These are phyloP conservation scores for Ageneiosus marmoratus DNA, from an alignment of 2,113 vertebrate genomes.

Conservation along the genomic window DNA sequence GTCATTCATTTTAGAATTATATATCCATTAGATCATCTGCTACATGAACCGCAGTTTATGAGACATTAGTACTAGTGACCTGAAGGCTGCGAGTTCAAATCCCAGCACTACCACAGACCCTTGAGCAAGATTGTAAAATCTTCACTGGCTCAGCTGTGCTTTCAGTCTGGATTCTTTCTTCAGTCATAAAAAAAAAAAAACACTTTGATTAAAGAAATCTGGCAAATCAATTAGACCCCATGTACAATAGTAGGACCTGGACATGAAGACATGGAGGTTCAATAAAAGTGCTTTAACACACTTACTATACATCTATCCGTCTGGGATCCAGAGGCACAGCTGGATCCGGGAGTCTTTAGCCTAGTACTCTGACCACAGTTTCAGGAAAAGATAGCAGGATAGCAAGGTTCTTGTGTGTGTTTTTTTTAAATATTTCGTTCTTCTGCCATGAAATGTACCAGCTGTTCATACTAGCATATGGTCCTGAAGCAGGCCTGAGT, in stretches of 20 bases:
- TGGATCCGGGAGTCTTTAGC: neutral
- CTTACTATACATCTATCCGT: neutral
- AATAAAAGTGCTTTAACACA: neutral
- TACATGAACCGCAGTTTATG: constrained; percentile 22
- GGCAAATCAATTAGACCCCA: neutral
- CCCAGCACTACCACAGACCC: neutral
- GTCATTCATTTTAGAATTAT: neutral
- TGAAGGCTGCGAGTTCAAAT: constrained; percentile 9
- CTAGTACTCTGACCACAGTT: constrained; percentile 12
- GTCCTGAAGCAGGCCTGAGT: constrained; percentile 10
- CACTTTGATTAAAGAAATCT: constrained; percentile 1
- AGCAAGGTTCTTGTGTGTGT: neutral
- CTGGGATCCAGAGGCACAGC: neutral
- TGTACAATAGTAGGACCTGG: neutral
- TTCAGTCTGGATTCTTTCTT: neutral
- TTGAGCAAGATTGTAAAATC: neutral
- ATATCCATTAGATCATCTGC: neutral
- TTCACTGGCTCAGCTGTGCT: neutral
- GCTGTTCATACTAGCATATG: constrained; percentile 3
- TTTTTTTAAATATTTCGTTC: neutral
- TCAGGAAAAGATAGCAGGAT: neutral
- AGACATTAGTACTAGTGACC: constrained; percentile 2
- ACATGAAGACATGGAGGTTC: neutral
- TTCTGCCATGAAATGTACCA: neutral
- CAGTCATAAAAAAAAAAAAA: neutral